Base-by-base conservation (phyloP, 2,113 vertebrate species). In the Microcebus griseorufus region DNA sequence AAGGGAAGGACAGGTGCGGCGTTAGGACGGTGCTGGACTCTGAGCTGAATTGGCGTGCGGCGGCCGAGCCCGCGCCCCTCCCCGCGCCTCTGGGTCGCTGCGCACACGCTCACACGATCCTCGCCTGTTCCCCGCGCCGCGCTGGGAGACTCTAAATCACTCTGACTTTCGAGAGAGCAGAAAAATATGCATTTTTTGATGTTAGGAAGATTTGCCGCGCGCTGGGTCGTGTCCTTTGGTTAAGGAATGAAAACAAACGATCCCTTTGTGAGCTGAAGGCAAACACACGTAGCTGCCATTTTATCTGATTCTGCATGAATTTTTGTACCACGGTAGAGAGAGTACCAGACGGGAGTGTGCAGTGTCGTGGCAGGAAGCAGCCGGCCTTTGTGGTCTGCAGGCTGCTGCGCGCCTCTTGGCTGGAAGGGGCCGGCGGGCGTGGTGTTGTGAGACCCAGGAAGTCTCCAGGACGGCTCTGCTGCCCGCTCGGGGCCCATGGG, bases 371-470 rank as follows among this genome's bases (percentile, higher is more conserved):
- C 29, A 34, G 55, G 80, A 22, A 18, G 62, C 0, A 23, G 34
- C 34, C 3, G 1, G 27, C 37, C 60, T 39, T 58, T 55, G 75
- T 2, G 53, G 23, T 25, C 34, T 2, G 11, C 2, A 18, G 75
- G 18, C 27, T 9, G 1, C 2, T 0, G 1, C 0, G 0, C 14
- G 42, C 27, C 51, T 22, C 81, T 34, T 8, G 9, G 69, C 45
- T 55, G 29, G 4, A 48, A 84, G 51, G 91, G 23, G 13, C 42
- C 27, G 17, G 22, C 9, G 4, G 58, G 25, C 16, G 14, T 34
- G 12, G 0, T 4, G 1, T 18, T 13, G 32, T 72, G 39, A 25
- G 25, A 42, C 34, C 55, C 34, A 25, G 64, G 37, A 8, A 8
- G 51, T 51, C 73, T n/a, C 1, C 22, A 91, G 75, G 60, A 45